Conservation (phyloP, 2,888 invertebrate species). For the Cheilosia soror region DNA sequence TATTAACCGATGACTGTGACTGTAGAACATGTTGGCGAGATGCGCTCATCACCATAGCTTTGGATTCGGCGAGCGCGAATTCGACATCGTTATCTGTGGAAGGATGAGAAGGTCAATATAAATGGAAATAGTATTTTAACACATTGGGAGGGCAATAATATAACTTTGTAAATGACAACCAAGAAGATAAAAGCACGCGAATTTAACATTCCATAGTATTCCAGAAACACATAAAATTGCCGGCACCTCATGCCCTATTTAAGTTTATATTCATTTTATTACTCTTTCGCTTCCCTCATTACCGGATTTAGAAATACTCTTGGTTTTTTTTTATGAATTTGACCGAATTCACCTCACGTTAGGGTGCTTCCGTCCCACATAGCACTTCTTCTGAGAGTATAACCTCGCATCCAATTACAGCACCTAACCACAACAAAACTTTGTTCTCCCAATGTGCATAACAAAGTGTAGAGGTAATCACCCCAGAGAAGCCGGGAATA, state of each 20-base stretch:
- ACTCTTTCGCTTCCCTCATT: constrained; percentile 7
- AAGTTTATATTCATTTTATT: constrained; percentile 48
- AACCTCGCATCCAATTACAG: constrained; percentile 20
- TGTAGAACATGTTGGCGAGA: constrained; percentile 82
- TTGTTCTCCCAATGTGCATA: neutral
- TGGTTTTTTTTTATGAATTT: constrained; percentile 62
- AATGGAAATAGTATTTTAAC: neutral
- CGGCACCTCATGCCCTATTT: constrained; percentile 12
- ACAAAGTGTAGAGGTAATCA: constrained; percentile 2
- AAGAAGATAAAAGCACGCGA: constrained; percentile 4
- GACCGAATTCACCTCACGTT: constrained; percentile 43
- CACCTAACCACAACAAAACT: constrained; percentile 4
- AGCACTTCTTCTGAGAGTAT: constrained; percentile 13
- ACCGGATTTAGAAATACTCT: constrained; percentile 39
- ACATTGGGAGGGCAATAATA: too few relatives aligned
- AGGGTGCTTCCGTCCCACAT: constrained; percentile 45
- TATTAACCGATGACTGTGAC: constrained; percentile 83
- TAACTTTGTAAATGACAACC: neutral
- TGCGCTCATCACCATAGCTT: constrained; percentile 80
- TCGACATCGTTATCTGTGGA: constrained; percentile 81
- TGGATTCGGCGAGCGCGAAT: constrained; percentile 79
- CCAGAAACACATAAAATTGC: neutral
- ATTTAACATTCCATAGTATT: constrained; percentile 2
- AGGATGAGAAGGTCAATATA: neutral
- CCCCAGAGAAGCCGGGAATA: constrained; percentile 5